Conservation (phyloP, 2,888 invertebrate species). For the Thysanoteuthis rhombus region DNA sequence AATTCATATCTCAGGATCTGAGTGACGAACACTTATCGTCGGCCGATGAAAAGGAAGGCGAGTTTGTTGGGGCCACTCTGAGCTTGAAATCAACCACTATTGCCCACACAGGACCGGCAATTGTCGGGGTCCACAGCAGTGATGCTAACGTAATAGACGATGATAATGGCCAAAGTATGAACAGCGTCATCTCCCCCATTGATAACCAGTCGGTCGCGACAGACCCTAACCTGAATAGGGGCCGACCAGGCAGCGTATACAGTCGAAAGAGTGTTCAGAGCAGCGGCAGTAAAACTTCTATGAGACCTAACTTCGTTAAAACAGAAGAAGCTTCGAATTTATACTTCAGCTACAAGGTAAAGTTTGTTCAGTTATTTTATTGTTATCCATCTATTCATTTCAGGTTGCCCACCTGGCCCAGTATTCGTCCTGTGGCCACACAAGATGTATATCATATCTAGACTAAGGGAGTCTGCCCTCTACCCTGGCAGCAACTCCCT, state of each 20-base stretch:
- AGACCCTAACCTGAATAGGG: conserved; percentile 13
- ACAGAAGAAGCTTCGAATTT: conserved; percentile 39
- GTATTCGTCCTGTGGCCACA: too few species aligned
- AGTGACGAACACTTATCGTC: conserved; percentile 39
- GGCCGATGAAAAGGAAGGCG: conserved; percentile 53
- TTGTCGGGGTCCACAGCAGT: conserved; percentile 1
- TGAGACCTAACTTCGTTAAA: conserved; percentile 48
- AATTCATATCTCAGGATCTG: neutral
- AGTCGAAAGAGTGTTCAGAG: conserved; percentile 52
- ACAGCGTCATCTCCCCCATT: conserved; percentile 33
- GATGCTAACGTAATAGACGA: conserved; percentile 26
- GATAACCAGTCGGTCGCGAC: neutral
- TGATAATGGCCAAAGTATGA: conserved; percentile 39
- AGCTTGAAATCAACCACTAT: conserved; percentile 22
- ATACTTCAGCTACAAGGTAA: conserved; percentile 57
- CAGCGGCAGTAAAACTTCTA: conserved; percentile 52
- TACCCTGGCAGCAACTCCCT: too few species aligned
- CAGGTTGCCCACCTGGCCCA: too few species aligned
- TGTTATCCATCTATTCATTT: too few species aligned
- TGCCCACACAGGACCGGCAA: neutral
- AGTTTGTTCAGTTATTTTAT: neutral
- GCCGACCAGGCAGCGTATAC: conserved; percentile 50
- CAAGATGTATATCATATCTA: too few species aligned
- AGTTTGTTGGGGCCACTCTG: conserved; percentile 55
- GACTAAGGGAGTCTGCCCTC: too few species aligned